A percentile compares a stretch with the other conserved stretches of the same genome.
phyloP scores from a whole-genome alignment of 2,888 invertebrate genomes.

The Catocala sponsa region DNA sequence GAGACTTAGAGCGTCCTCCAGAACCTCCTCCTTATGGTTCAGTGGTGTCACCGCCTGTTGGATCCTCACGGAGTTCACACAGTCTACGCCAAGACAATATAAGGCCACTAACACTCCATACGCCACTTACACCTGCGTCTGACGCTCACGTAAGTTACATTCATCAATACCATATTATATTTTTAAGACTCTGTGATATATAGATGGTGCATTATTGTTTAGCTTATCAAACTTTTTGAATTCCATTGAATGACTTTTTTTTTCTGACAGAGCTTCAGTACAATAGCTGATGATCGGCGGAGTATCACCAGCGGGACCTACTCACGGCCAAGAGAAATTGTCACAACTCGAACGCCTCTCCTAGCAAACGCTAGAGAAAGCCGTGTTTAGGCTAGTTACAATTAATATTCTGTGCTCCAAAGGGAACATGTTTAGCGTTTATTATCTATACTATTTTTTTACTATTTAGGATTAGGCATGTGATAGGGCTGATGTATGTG shows the following conservation, averaged over 20 bases:
- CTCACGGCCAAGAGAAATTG: slow-evolving; percentile 89
- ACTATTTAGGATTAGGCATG: slow-evolving; percentile 44
- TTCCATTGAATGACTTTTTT: background rate
- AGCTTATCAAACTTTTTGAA: background rate
- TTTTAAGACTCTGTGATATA: no score
- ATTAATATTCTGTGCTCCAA: slow-evolving; percentile 48
- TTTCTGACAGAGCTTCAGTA: slow-evolving; percentile 75
- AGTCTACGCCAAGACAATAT: slow-evolving; percentile 76
- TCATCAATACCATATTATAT: background rate
- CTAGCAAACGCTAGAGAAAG: slow-evolving; percentile 91
- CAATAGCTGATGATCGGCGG: slow-evolving; percentile 76
- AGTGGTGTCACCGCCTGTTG: slow-evolving; percentile 76
- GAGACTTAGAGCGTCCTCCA: slow-evolving; percentile 75
- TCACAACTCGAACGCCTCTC: slow-evolving; percentile 91
- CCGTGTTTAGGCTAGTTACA: slow-evolving; percentile 85
- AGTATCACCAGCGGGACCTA: slow-evolving; percentile 81
- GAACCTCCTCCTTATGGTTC: slow-evolving; percentile 81
- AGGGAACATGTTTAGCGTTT: slow-evolving; percentile 44
- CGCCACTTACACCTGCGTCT: slow-evolving; percentile 77
- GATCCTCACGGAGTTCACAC: slow-evolving; percentile 73
- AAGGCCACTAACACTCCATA: slow-evolving; percentile 73
- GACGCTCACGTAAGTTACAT: slow-evolving; percentile 75
- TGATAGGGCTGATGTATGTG: slow-evolving; percentile 33
- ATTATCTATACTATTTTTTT: slow-evolving; percentile 47
- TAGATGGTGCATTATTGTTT: no score